Conservation (phyloP, 2,888 invertebrate species). For the Pycnomerus fuliginosus region DNA sequence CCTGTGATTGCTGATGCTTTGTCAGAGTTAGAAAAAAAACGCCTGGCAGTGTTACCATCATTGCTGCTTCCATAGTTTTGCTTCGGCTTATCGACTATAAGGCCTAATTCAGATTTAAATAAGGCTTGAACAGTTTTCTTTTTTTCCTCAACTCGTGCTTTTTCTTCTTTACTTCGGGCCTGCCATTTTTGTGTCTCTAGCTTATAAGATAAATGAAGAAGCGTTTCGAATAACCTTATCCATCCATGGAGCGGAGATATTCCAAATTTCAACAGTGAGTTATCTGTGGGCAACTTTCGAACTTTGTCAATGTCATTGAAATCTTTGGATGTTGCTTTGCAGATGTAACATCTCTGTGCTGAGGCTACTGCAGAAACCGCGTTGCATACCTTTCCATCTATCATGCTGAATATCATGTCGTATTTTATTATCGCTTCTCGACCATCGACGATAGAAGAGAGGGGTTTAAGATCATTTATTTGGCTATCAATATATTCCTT, state of each 20-base stretch:
- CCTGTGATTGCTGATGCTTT: constrained; percentile 26
- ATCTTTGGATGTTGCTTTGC: too few species aligned
- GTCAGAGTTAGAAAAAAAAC: constrained; percentile 30
- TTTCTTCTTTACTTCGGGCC: too few species aligned
- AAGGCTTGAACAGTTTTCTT: constrained; percentile 10
- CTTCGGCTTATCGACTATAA: constrained; percentile 32
- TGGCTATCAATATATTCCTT: constrained; percentile 24
- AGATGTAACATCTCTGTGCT: constrained; percentile 33
- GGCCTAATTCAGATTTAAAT: constrained; percentile 22
- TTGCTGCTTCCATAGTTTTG: constrained; percentile 31
- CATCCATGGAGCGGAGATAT: constrained; percentile 23
- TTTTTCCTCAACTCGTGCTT: constrained; percentile 1
- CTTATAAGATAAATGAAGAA: constrained; percentile 6
- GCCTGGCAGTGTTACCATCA: constrained; percentile 33
- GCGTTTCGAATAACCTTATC: constrained; percentile 21
- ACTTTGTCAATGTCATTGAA: too few species aligned
- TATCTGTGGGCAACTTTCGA: too few species aligned
- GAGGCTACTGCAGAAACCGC: constrained; percentile 30
- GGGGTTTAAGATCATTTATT: too few species aligned
- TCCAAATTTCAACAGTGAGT: constrained; percentile 16
- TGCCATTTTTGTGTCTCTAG: constrained; percentile 5
- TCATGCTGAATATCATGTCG: constrained; percentile 28
- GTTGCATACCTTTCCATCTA: constrained; percentile 37
- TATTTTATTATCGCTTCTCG: constrained; percentile 6
- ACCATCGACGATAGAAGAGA: too few species aligned